phyloP scores from a whole-genome alignment of 2,113 vertebrate species.

The Propithecus coquereli region DNA sequence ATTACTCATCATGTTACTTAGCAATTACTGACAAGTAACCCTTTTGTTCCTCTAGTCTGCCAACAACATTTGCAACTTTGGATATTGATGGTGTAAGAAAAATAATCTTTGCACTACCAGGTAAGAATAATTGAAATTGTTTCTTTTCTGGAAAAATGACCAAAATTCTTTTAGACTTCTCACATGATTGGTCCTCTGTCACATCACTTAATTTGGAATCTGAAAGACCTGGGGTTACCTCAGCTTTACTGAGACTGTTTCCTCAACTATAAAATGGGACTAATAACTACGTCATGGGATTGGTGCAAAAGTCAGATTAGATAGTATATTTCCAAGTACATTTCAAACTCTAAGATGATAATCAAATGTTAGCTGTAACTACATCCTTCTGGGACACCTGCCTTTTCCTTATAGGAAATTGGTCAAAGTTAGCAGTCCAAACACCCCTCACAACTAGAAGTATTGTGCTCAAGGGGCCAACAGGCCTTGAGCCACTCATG shows the following conservation, averaged over 20 bases:
- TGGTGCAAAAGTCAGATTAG: neutral
- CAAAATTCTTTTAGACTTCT: neutral
- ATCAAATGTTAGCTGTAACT: neutral
- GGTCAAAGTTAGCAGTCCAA: neutral
- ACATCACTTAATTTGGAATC: constrained; percentile 4
- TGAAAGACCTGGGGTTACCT: neutral
- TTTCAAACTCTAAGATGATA: constrained; percentile 1
- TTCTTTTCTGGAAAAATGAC: constrained; percentile 57
- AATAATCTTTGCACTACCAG: constrained; percentile 99
- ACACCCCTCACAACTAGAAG: neutral
- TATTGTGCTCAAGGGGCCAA: neutral
- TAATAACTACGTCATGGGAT: neutral
- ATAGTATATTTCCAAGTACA: constrained; percentile 3
- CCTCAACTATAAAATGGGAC: constrained; percentile 8
- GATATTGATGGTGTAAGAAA: constrained; percentile 98
- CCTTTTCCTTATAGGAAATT: neutral
- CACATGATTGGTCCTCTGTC: neutral
- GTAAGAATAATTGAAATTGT: constrained; percentile 81
- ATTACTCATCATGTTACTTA: neutral
- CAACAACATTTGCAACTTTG: constrained; percentile 98
- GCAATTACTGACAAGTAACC: constrained; percentile 36
- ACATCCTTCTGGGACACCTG: neutral
- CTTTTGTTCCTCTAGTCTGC: constrained; percentile 86
- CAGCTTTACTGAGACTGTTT: constrained; percentile 30
- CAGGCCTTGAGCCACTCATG: neutral